A percentile compares a stretch with the other conserved stretches of the same genome.
Conservation (phyloP, 1,140 invertebrate genomes). For the Drosophila prosaltans region DNA sequence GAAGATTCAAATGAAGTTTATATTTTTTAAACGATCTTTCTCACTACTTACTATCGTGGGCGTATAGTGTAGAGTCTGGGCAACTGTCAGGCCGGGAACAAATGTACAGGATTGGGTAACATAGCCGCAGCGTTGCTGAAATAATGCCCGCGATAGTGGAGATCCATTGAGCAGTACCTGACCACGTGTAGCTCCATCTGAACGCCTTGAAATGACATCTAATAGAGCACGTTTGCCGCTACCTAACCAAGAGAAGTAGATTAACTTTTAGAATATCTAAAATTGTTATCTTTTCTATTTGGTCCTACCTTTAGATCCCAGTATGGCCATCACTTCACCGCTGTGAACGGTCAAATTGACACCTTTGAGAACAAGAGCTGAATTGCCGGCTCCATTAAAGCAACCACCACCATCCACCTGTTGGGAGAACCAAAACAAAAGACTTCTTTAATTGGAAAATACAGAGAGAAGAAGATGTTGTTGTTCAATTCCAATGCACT, state of each 20-base stretch:
- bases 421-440: conserved; percentile 36
- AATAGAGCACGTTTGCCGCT: conserved; percentile 95
- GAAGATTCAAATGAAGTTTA: conserved; percentile 31
- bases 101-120: conserved; percentile 92
- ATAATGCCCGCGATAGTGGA: conserved; percentile 90
- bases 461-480: not conserved
- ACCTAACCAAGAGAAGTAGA: conserved; percentile 83
- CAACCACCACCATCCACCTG: conserved; percentile 92
- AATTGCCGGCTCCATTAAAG: conserved; percentile 90
- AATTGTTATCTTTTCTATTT: not conserved
- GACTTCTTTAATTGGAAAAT: conserved; percentile 36
- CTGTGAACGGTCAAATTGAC: conserved; percentile 94
- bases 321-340: conserved; percentile 94
- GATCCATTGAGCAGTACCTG: conserved; percentile 94
- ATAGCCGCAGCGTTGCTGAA: conserved; percentile 92
- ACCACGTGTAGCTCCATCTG: conserved; percentile 89
- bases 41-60: conserved; percentile 87
- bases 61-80: conserved; percentile 92
- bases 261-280: not conserved
- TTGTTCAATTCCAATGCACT: conserved; percentile 66
- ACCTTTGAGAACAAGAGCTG: conserved; percentile 94
- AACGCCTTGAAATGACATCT: conserved; percentile 93
- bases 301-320: conserved; percentile 93
- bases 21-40: not conserved
- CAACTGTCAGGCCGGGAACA: conserved; percentile 92